Evolutionary conservation across 2,888 invertebrate genomes (phyloP).

Genomic region (Pseudoips prasinana): DNA sequence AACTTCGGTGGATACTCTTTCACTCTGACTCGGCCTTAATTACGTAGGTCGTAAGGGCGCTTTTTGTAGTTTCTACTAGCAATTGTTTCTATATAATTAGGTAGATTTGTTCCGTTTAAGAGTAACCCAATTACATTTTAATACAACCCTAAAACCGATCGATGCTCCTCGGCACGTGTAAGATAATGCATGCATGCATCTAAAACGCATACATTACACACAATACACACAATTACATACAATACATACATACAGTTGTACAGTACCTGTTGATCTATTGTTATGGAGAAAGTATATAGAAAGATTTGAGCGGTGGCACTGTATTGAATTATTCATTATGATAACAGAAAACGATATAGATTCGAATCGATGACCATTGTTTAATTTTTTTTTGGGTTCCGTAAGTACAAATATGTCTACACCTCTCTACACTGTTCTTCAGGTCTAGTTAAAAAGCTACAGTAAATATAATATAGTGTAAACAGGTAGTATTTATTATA

Average conservation of each 20-base stretch:
- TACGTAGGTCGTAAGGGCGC: no score
- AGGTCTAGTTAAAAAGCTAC: no score
- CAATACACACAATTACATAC: no score
- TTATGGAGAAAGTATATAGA: slow-evolving; percentile 42
- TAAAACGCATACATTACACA: slow-evolving; percentile 24
- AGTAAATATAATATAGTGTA: no score
- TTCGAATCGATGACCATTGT: slow-evolving; percentile 31
- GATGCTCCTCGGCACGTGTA: slow-evolving; percentile 23
- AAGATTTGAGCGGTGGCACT: slow-evolving; percentile 30
- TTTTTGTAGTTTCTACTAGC: no score
- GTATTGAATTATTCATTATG: slow-evolving; percentile 38
- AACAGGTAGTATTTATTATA: no score
- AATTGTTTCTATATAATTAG: no score
- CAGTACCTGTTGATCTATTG: slow-evolving; percentile 50
- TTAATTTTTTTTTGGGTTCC: slow-evolving; percentile 29
- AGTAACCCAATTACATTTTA: neutral
- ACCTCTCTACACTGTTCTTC: no score
- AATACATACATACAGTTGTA: slow-evolving; percentile 47
- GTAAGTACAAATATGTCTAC: no score
- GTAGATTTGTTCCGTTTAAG: no score
- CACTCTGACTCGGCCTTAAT: no score
- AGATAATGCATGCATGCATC: slow-evolving; percentile 30
- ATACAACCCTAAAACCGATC: slow-evolving; percentile 22
- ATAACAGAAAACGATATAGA: slow-evolving; percentile 33
- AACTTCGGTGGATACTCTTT: no score